Conservation (phyloP, 2,888 invertebrate species). For the Eristalinus sepulchralis region DNA sequence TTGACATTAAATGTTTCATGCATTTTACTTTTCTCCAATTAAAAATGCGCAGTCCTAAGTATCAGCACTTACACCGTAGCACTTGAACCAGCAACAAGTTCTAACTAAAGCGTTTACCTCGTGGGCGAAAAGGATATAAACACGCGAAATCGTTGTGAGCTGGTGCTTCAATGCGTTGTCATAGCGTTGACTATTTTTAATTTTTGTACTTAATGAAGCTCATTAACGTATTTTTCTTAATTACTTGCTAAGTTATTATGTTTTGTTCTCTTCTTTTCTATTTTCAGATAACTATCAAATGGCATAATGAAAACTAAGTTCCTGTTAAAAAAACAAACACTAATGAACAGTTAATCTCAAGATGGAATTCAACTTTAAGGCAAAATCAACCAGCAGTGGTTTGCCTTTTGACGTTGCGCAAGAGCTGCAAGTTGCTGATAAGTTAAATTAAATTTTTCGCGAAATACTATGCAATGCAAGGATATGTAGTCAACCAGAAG, state of each 20-base stretch:
- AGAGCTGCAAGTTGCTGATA: background rate
- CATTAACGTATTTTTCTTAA: background rate
- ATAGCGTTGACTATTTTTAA: background rate
- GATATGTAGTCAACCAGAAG: conserved; percentile 2
- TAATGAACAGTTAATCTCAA: background rate
- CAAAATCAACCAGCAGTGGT: conserved; percentile 13
- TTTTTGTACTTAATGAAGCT: background rate
- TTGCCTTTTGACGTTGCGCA: conserved; percentile 20
- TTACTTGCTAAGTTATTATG: background rate
- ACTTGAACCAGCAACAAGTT: background rate
- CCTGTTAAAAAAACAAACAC: background rate
- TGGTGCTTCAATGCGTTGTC: background rate
- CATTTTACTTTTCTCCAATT: background rate
- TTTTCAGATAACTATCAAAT: background rate
- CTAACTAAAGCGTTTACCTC: background rate
- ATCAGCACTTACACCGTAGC: background rate
- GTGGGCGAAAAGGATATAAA: background rate
- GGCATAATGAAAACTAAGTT: background rate
- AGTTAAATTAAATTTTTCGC: background rate
- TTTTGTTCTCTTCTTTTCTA: background rate
- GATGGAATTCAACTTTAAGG: background rate
- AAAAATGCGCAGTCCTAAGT: background rate
- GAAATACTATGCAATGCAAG: background rate
- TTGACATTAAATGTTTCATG: background rate
- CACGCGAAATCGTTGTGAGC: background rate